Percentiles rank a stretch among this genome's conserved stretches.
Conservation (phyloP, 1,140 invertebrate species). For the Drosophila sturtevanti region DNA sequence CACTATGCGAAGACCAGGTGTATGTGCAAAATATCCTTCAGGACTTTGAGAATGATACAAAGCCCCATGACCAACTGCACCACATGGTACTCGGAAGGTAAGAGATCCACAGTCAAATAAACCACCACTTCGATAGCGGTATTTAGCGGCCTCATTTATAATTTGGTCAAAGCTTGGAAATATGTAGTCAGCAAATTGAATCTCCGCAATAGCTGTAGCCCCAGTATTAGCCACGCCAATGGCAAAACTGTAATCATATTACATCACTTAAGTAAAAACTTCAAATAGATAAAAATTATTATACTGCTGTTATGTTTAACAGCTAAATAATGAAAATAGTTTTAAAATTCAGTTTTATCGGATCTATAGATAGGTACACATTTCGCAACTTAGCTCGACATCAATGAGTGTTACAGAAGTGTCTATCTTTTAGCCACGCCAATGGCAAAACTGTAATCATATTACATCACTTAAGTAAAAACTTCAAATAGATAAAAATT, state of each 20-base stretch:
- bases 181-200: conserved; percentile 99
- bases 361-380: too few relatives aligned
- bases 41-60: conserved; percentile 99
- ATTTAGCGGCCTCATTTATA: conserved; percentile 96
- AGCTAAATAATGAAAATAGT: too few relatives aligned
- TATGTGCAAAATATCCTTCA: conserved; percentile 98
- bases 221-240: conserved; percentile 96
- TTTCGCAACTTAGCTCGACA: too few relatives aligned
- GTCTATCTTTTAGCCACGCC: conserved; percentile 96
- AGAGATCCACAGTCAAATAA: conserved; percentile 95
- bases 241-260: conserved; percentile 87
- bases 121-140: conserved; percentile 95
- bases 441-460: conserved; percentile 90
- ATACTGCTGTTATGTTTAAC: too few relatives aligned
- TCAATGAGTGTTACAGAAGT: too few relatives aligned
- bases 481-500: too few relatives aligned
- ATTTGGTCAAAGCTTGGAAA: conserved; percentile 99
- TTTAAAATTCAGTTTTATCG: too few relatives aligned
- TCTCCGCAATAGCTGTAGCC: conserved; percentile 97
- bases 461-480: too few relatives aligned
- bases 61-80: conserved; percentile 95
- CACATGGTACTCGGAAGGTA: conserved; percentile 95
- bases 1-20: conserved; percentile 95
- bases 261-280: too few relatives aligned
- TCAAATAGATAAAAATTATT: too few relatives aligned